Conservation (phyloP, 2,797 vertebrate genomes). For the Lophura swinhoii region DNA sequence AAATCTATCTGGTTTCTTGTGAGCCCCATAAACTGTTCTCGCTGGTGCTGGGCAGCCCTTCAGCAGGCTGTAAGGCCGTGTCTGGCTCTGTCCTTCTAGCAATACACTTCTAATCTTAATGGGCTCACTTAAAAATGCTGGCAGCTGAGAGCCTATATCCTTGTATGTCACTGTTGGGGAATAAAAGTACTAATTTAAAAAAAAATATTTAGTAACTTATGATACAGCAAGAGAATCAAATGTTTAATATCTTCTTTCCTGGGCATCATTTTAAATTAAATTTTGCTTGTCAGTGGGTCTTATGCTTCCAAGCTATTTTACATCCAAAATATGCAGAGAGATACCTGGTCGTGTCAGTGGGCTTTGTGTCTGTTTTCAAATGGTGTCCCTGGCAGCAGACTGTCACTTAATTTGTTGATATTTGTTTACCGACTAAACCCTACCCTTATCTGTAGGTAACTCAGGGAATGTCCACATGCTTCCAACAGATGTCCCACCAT, state of each 20-base stretch:
- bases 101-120: neutral
- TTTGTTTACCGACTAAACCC: constrained; percentile 1
- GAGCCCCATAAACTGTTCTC: fast-evolving
- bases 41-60: neutral
- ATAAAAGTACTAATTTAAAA: neutral
- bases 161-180: neutral
- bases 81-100: neutral
- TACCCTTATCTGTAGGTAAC: neutral
- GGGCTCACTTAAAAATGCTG: neutral
- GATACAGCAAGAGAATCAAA: neutral
- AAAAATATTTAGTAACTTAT: neutral
- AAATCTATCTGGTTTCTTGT: neutral
- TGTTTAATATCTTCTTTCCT: neutral
- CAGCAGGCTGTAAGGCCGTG: neutral
- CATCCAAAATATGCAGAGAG: neutral
- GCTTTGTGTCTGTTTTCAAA: neutral
- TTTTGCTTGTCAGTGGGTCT: neutral
- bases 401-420: neutral
- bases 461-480: neutral
- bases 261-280: neutral
- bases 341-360: neutral
- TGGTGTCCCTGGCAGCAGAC: neutral
- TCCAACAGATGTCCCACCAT: neutral
- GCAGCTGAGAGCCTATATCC: neutral
- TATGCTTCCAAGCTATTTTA: neutral